Base-by-base conservation (phyloP, 1,140 invertebrate genomes). In the Musca domestica region DNA sequence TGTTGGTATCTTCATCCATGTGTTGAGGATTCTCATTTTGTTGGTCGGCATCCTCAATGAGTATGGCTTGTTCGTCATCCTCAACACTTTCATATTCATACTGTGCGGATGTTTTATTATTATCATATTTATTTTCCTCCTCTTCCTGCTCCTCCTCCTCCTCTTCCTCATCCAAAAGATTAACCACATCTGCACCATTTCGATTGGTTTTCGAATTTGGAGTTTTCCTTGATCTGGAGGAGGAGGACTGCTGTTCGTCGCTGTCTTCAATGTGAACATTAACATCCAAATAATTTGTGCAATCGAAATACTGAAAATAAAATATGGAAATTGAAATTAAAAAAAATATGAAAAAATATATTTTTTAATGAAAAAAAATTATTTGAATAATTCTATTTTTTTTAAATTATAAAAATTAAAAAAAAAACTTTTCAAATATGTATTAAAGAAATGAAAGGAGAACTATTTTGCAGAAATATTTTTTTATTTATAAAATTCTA, bases 181-280 rank as follows among this genome's bases (percentile, higher is more conserved):
- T 20, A 2, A 41, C 56, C 5, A 61, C 15, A 10, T 61, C 30
- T 20, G 22, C 47, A 9, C 34, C 34, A 41, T 41, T 41, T 41
- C 34, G 4, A 41, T 41, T 5, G 10, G 34, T 41, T 41, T 41
- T 41, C 2, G 10, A 41, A 51, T 51, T 49, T 3, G 3, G 3
- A 12, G 48, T n/a, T 49, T 4, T 3, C 3, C 3, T 19, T 22
- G 49, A 9, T 17, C 17, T 51, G 4, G 2, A 5, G 12, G 49
- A 51, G 10, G 49, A 22, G 12, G 49, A 41, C 20, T 19, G 48
- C 20, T 19, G 20, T 12, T 6, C 10, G 14, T 58, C 66, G n/a
- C 56, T 56, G 23, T 54, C 41, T 30, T 68, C 67, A 10, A 27
- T 68, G 49, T 67, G 67, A 14, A 67, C 67, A 30, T 63, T 67